Conservation (phyloP, 2,797 vertebrate genomes). For the Halcyon badia region DNA sequence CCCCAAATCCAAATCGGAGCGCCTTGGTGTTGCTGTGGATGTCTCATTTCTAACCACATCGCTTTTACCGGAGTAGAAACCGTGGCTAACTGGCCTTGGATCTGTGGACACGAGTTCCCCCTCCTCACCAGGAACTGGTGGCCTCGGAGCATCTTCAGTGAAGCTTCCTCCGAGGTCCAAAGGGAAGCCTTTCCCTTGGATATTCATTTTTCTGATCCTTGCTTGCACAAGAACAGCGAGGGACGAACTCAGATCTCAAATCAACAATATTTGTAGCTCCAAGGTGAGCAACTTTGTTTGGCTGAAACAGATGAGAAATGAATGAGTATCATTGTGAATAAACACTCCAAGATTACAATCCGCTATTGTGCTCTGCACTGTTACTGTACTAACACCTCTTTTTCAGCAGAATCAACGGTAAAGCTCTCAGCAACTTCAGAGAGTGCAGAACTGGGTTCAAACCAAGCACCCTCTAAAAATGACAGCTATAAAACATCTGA, state of each 20-base stretch:
- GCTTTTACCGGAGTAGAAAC: constrained; percentile 86
- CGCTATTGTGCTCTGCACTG: background rate
- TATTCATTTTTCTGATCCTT: constrained; percentile 90
- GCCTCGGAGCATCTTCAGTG: constrained; percentile 97
- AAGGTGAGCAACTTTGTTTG: constrained; percentile 58
- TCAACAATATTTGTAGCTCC: constrained; percentile 75
- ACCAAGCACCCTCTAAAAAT: background rate
- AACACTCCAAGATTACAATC: background rate
- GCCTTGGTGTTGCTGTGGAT: constrained; percentile 91
- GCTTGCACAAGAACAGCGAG: constrained; percentile 73
- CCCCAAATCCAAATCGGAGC: constrained; percentile 95
- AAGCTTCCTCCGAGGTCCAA: constrained; percentile 93
- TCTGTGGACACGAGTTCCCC: constrained; percentile 91
- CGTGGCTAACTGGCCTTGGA: constrained; percentile 81
- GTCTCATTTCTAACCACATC: constrained; percentile 88
- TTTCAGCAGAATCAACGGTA: background rate
- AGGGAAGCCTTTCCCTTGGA: constrained; percentile 89
- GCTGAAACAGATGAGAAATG: constrained; percentile 72
- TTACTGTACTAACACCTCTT: background rate
- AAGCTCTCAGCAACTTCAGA: background rate
- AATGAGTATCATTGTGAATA: constrained; percentile 14
- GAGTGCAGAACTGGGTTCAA: accelerated
- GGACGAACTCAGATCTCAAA: constrained; percentile 77
- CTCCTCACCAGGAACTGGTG: constrained; percentile 96
- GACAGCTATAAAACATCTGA: background rate